Base-by-base conservation (phyloP, 2,797 vertebrate species). In the Pipistrellus pygmaeus region DNA sequence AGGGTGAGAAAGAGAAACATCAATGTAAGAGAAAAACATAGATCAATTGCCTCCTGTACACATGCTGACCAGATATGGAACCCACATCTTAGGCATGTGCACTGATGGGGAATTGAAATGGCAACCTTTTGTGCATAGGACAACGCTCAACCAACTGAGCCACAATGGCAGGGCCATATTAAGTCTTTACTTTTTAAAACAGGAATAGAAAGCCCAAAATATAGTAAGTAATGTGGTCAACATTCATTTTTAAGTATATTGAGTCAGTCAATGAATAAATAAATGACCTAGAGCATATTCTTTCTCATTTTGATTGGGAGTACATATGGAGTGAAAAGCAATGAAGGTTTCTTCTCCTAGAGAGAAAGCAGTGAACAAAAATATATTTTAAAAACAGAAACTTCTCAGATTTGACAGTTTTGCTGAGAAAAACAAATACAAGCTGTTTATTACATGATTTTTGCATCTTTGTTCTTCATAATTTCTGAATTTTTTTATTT, bases 401-500 rank as follows among this genome's bases (percentile, higher is more conserved):
- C 38, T 25, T 85, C 18, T 92, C 11, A 88, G 46, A 51, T 88
- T 81, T 93, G 17, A 93, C n/a, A 72, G 1, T 91, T 91, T 88
- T 78, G 30, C 51, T 69, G 14, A 76, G 72, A 80, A 94, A 81
- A 38, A 91, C 62, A 93, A 60, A 44, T 77, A 75, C 12, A 92
- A 57, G 5, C 20, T 71, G 35, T 78, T 78, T 90, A 88, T 82
- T 81, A 53, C 32, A 35, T 30, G 46, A 89, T 84, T 69, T 68
- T 87, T 84, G 23, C 89, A 44, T 57, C 60, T 88, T 90, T 87
- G 20, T 84, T 44, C 20, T 14, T 23, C 21, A 85, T 78, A 27
- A 84, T 77, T 92, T 94, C 21, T 88, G 41, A 77, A 60, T 88
- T 86, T 60, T 91, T 89, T 62, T 82, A 25, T 80, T n/a, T 71